Conservation (phyloP, 2,888 invertebrate genomes). For the Nemotelus nigrinus region DNA sequence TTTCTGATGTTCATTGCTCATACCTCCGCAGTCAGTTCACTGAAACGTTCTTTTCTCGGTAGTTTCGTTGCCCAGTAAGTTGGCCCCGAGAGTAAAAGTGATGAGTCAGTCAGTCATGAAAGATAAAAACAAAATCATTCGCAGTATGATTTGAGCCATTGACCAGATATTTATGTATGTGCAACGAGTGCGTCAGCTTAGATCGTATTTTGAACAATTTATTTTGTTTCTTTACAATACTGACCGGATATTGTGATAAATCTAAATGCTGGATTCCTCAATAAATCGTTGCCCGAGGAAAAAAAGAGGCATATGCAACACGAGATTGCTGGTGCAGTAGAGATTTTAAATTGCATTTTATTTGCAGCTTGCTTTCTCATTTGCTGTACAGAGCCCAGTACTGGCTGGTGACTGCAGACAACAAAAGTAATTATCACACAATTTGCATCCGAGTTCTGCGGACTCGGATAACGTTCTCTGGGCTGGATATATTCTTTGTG, state of each 20-base stretch:
- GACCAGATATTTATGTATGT: neutral
- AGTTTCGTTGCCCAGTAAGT: neutral
- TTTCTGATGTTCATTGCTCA: too few relatives aligned
- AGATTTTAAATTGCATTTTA: too few relatives aligned
- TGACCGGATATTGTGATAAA: slow-evolving; percentile 25
- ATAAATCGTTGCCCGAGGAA: neutral
- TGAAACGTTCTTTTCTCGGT: too few relatives aligned
- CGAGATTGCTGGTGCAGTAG: neutral
- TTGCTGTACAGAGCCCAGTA: too few relatives aligned
- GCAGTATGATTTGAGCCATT: neutral
- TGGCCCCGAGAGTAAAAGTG: slow-evolving; percentile 2
- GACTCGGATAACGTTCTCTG: too few relatives aligned
- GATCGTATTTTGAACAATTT: neutral
- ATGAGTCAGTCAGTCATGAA: neutral
- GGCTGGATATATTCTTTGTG: neutral
- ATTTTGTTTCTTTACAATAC: slow-evolving; percentile 14
- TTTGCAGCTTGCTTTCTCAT: too few relatives aligned
- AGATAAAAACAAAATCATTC: too few relatives aligned
- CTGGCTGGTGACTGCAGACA: too few relatives aligned
- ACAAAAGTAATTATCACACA: too few relatives aligned
- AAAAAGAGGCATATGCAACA: neutral
- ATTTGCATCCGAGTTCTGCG: too few relatives aligned
- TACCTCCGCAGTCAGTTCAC: too few relatives aligned
- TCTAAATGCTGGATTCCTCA: slow-evolving; percentile 25
- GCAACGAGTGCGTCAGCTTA: neutral